These are phyloP conservation scores for Mycteria americana DNA, from an alignment of 2,797 vertebrate species.

Conservation along the genomic window DNA sequence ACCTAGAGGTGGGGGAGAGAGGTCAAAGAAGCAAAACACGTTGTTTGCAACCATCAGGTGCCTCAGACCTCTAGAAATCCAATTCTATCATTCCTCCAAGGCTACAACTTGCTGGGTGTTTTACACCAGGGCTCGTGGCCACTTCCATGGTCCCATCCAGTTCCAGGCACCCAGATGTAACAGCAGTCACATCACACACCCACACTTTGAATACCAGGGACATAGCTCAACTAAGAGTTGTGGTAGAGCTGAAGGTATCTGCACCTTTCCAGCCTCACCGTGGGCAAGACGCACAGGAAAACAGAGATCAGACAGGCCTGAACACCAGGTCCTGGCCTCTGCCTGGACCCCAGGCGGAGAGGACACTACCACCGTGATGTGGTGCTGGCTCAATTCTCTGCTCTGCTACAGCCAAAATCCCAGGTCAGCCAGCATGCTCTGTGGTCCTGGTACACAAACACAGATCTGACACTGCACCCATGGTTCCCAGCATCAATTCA, in stretches of 20 bases:
- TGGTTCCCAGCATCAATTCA: rapidly evolving
- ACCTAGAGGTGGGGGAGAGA: neutral
- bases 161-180: neutral
- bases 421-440: neutral
- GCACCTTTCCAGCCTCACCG: neutral
- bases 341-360: neutral
- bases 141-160: neutral
- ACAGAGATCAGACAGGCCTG: neutral
- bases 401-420: neutral
- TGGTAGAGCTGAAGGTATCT: neutral
- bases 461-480: neutral
- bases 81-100: neutral
- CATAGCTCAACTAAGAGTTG: neutral
- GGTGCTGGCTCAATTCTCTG: neutral
- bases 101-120: neutral
- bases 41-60: neutral
- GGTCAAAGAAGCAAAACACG: neutral
- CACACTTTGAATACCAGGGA: neutral
- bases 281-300: neutral
- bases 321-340: neutral
- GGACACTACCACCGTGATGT: neutral
- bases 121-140: neutral
- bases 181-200: neutral
- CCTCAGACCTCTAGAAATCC: neutral
- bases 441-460: neutral